Evolutionary conservation across 2,888 invertebrate species (phyloP), one percentile per base, ranked within the genome.

Genomic region (Leptinotarsa peninsularis): DNA sequence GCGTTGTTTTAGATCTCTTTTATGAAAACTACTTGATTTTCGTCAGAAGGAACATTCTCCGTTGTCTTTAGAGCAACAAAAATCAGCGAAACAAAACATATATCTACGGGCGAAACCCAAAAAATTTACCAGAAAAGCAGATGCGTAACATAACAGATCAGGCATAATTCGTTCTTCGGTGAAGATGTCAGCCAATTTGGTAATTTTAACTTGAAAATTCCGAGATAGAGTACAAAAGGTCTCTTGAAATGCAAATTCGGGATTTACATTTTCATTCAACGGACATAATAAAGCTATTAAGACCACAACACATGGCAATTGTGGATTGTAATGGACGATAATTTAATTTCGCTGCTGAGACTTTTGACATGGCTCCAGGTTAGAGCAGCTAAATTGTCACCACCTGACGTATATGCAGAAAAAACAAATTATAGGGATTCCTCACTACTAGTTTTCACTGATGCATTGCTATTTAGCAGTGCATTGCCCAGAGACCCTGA

Each of bases 241-340:
- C 21, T 23, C 49, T 67, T 67, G 50, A 69, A 69, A 69, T 69
- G 69, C 56, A 69, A 69, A 69, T 69, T 43, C 27, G n/a, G 56
- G 17, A 56, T 56, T 27, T 33, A 18, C 54, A 69, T 56, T 18
- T 21, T 23, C 56, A 56, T 69, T 58, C 58, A 52, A n/a, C 15
- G 56, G n/a, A 27, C 43, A 43, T 69, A 56, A 69, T 69, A 56
- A 56, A 69, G 69, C 56, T 33, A 69, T 69, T 69, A 49, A 13
- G 33, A 18, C 54, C 15, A 27, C n/a, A 54, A 69, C 69, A 69
- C 56, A 69, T 69, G 69, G 69, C 69, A 50, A 68, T 68, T 52
- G 68, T 18, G 49, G 23, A 58, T 15, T 13, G 21, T 58, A 58
- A 58, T 58, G 58, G 21, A n/a, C n/a, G 54, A 18, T 58, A 58